phyloP scores from a whole-genome alignment of 2,888 invertebrate genomes.

The Dinocampus coccinellae region DNA sequence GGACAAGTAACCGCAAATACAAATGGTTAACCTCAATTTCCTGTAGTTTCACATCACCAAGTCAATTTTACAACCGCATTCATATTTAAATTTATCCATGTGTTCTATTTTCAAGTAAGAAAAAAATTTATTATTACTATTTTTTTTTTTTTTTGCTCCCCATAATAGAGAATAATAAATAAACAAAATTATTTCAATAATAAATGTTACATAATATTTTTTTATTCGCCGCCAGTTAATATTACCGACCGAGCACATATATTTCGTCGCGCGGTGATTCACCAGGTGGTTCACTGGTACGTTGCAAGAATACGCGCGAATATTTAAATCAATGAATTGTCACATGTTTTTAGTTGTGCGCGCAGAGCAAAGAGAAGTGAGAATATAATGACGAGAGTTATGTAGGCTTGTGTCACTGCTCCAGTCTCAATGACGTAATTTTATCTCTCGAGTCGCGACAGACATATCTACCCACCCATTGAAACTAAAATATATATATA shows the following conservation, averaged over 20 bases:
- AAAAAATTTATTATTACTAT: too few relatives aligned
- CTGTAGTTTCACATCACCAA: slow-evolving; percentile 55
- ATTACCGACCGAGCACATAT: neutral
- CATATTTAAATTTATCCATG: neutral
- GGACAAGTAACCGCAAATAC: slow-evolving; percentile 45
- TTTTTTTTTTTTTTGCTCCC: too few relatives aligned
- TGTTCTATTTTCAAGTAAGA: neutral
- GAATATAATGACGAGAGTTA: neutral
- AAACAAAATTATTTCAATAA: neutral
- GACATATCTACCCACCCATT: neutral
- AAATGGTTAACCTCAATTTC: slow-evolving; percentile 59
- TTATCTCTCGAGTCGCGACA: neutral
- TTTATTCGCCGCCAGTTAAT: neutral
- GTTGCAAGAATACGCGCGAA: neutral
- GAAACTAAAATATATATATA: neutral
- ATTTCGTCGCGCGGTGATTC: neutral
- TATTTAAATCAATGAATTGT: neutral
- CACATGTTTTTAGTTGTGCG: neutral
- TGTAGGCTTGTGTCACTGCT: neutral
- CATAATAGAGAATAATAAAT: neutral
- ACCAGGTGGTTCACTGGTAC: neutral
- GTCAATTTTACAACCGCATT: slow-evolving; percentile 50
- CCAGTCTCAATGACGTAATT: neutral
- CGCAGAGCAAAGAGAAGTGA: neutral
- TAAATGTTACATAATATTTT: neutral